phyloP scores from a whole-genome alignment of 2,888 invertebrate genomes.

The Mesoligia furuncula region DNA sequence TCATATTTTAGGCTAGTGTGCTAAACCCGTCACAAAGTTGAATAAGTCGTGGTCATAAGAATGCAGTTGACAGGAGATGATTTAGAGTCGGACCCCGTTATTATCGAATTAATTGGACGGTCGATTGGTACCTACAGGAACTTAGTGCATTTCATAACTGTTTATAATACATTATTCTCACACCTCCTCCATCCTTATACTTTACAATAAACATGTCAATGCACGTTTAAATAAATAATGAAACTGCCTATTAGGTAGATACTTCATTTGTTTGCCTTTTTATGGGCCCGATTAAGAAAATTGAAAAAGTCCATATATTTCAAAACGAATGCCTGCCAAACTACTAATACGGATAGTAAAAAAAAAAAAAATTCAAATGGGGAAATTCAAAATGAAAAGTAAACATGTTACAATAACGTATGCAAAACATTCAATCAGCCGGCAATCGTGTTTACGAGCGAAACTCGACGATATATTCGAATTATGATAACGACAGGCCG shows the following conservation, averaged over 20 bases:
- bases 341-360: neutral
- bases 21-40: slow-evolving; percentile 25
- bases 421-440: slow-evolving; percentile 46
- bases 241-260: neutral
- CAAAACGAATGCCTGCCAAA: neutral
- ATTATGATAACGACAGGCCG: slow-evolving; percentile 50
- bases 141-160: neutral
- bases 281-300: neutral
- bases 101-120: neutral
- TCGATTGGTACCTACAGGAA: neutral
- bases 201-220: neutral
- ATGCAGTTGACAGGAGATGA: slow-evolving; percentile 19
- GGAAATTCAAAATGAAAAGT: slow-evolving; percentile 3
- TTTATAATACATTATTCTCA: neutral
- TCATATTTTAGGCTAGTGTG: slow-evolving; percentile 36
- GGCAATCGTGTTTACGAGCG: slow-evolving; percentile 36
- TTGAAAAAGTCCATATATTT: neutral
- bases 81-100: neutral
- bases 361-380: neutral
- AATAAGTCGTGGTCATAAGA: slow-evolving; percentile 30
- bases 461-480: slow-evolving; percentile 48
- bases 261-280: no score
- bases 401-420: slow-evolving; percentile 22
- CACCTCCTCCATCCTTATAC: no score
- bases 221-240: neutral